phyloP scores from a whole-genome alignment of 2,797 vertebrate species.

The Hydrocynus forskahlii region DNA sequence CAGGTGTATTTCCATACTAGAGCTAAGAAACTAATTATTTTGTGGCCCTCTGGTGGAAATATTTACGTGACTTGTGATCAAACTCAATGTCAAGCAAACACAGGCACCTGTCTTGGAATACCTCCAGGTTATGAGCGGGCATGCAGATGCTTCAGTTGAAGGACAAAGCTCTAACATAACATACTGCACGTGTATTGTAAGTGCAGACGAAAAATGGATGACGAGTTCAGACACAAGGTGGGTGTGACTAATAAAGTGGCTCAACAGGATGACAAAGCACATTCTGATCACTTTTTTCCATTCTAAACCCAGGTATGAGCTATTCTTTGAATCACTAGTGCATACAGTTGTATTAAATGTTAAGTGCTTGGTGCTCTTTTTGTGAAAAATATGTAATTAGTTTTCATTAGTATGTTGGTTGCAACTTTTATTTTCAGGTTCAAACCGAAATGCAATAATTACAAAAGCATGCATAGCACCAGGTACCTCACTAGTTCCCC shows the following conservation, averaged over 20 bases:
- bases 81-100: too few relatives aligned
- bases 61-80: too few relatives aligned
- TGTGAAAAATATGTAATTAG: background rate
- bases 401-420: slow-evolving; percentile 1
- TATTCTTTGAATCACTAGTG: background rate
- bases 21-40: background rate
- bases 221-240: too few relatives aligned
- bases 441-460: slow-evolving; percentile 16
- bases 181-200: too few relatives aligned
- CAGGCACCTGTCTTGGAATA: too few relatives aligned
- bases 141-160: too few relatives aligned
- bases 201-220: too few relatives aligned
- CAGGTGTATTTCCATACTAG: background rate
- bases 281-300: background rate
- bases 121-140: too few relatives aligned
- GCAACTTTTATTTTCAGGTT: background rate
- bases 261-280: too few relatives aligned
- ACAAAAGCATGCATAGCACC: slow-evolving; percentile 48
- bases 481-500: slow-evolving; percentile 65
- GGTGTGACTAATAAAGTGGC: too few relatives aligned
- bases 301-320: background rate
- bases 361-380: background rate
- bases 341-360: background rate
- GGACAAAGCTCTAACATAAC: too few relatives aligned
- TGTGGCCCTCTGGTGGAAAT: too few relatives aligned